Conservation (phyloP, 2,797 vertebrate genomes). For the Hyperoplus immaculatus region DNA sequence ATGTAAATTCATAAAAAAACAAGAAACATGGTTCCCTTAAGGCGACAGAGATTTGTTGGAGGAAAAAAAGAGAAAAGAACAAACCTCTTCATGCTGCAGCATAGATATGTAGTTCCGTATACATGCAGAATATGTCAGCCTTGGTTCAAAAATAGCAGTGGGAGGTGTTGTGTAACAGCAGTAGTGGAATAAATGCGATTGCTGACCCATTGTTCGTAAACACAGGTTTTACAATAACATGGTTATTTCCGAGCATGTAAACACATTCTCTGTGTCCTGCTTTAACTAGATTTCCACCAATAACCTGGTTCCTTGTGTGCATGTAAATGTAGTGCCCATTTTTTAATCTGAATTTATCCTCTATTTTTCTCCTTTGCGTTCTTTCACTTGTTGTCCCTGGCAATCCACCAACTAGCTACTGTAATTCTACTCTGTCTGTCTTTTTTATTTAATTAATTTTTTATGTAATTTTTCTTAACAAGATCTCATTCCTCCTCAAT, state of each 20-base stretch:
- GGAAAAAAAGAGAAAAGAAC: background rate
- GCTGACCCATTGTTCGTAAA: constrained; percentile 16
- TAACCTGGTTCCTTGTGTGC: background rate
- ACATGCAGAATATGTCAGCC: background rate
- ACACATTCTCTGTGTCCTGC: background rate
- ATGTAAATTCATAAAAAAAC: background rate
- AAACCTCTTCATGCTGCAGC: background rate
- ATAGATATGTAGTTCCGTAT: background rate
- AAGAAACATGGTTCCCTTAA: background rate
- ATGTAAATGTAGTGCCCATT: constrained; percentile 12
- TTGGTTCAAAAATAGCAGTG: background rate
- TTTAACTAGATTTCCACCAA: constrained; percentile 6
- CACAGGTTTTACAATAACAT: constrained; percentile 10
- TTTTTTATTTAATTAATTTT: background rate
- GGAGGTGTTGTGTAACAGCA: background rate
- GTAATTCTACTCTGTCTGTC: constrained; percentile 14
- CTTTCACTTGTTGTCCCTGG: constrained; percentile 9
- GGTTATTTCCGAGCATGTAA: background rate
- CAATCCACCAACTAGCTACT: constrained; percentile 18
- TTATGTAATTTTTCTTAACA: background rate
- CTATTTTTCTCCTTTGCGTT: background rate
- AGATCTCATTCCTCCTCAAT: constrained; percentile 16
- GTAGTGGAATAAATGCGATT: constrained; percentile 20
- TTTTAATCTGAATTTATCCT: constrained; percentile 14
- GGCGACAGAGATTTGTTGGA: background rate